phyloP scores from a whole-genome alignment of 30 jellyfish, hydroid and myxozoan genomes.

The Hydra vulgaris region DNA sequence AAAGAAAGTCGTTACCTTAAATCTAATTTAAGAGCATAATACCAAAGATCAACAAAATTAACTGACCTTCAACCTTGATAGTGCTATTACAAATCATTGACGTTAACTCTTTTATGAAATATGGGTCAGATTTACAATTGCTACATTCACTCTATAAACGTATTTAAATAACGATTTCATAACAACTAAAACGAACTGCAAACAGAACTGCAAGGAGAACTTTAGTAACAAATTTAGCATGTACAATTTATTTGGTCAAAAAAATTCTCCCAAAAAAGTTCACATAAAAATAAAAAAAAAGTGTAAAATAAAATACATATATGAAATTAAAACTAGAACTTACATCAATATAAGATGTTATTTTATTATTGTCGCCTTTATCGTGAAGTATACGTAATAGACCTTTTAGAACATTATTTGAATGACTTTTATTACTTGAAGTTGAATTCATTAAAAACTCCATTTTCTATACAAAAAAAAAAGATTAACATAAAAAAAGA shows the following conservation, averaged over 20 bases:
- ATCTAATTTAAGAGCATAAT: too few relatives aligned
- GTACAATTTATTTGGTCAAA: too few relatives aligned
- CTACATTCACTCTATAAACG: background rate
- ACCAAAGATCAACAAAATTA: background rate
- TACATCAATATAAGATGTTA: conserved; percentile 14
- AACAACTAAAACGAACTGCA: background rate
- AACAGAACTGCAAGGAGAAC: too few relatives aligned
- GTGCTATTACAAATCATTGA: background rate
- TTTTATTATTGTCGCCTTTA: background rate
- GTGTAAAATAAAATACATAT: background rate
- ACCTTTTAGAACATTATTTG: conserved; percentile 20
- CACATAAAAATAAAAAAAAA: too few relatives aligned
- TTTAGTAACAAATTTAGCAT: background rate
- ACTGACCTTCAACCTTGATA: background rate
- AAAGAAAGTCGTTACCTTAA: background rate
- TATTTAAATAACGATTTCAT: background rate
- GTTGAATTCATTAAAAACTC: conserved; percentile 2
- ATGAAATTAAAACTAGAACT: background rate
- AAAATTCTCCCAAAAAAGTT: background rate
- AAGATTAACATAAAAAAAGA: too few relatives aligned
- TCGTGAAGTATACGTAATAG: conserved; percentile 1
- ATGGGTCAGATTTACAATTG: background rate
- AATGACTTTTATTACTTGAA: conserved; percentile 8
- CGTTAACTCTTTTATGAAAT: background rate
- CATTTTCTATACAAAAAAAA: conserved; percentile 19